Percentiles rank a stretch among this genome's conserved stretches.
phyloP scores from a whole-genome alignment of 2,113 vertebrate species.

The Bubalus kerabau region DNA sequence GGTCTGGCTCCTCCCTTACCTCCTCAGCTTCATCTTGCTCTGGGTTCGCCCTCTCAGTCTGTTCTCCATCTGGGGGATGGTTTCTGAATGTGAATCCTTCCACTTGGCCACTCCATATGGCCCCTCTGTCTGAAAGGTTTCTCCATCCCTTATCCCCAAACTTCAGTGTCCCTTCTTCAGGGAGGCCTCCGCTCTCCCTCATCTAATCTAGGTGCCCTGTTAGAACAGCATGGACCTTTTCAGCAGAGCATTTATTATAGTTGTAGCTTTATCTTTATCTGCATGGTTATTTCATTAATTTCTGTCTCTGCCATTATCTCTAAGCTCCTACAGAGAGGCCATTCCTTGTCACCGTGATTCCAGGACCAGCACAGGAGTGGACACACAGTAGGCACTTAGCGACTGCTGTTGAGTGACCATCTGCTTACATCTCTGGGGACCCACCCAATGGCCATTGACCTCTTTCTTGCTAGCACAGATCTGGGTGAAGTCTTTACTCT shows the following conservation, averaged over 20 bases:
- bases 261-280: not conserved
- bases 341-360: not conserved
- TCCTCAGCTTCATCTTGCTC: not conserved
- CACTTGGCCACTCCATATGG: not conserved
- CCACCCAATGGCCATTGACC: not conserved
- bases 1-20: not conserved
- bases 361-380: not conserved
- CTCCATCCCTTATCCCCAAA: not conserved
- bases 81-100: not conserved
- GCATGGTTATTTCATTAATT: not conserved
- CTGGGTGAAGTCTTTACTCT: not conserved
- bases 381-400: not conserved
- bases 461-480: not conserved
- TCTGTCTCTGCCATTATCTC: not conserved
- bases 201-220: not conserved
- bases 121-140: not conserved
- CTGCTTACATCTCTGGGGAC: not conserved
- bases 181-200: not conserved
- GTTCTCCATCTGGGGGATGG: not conserved
- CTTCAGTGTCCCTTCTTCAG: too few species aligned
- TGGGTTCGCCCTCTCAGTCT: not conserved
- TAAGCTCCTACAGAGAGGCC: not conserved
- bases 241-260: not conserved
- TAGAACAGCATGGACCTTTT: not conserved
- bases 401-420: not conserved